Evolutionary conservation across 2,113 vertebrate species (phyloP), one percentile per base, ranked within the genome.

Genomic region (Nothoprocta pentlandii): DNA sequence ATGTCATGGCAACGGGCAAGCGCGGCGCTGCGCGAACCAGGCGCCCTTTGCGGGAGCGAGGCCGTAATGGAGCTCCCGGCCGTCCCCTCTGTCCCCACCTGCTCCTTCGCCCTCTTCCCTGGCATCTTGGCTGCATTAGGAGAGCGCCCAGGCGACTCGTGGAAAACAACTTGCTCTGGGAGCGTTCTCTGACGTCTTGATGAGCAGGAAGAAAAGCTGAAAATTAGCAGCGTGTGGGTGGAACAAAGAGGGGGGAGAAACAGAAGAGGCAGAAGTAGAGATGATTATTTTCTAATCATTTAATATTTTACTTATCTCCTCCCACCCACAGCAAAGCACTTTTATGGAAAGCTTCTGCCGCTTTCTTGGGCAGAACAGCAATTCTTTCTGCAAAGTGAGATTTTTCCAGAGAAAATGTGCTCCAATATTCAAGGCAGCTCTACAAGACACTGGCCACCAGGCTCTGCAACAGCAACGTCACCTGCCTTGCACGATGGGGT

Each of bases 1-100:
- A 98, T 98, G 97, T 97, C 97, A 98, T 98, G 98, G 98, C 98
- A 99, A 99, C 98, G 91, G 92, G 95, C 93, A 97, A 98, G 96
- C 96, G 91, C 95, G 96, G 97, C 96, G 96, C 93, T 90, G 96
- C 97, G 96, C 96, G 94, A 97, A 97, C 97, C 89, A 91, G 98
- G 94, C 93, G 94, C 95, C 92, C 91, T 95, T 93, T 77, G 87
- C 91, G 94, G 74, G 83, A 94, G 63, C 49, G 63, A 84, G 95
- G 94, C 89, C 93, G 85, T 78, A 70, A 76, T 87, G 93, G 92
- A 86, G 88, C 76, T 87, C 1, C 94, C 90, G 89, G 94, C 92
- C 80, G 90, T 94, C 81, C 91, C 73, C 68, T 32, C n/a, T 1
- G 41, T 62, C 67, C 25, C 67, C 85, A 93, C 89, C 92, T 95